phyloP scores from a whole-genome alignment of 2,888 invertebrate genomes.

The Sacculina carcini region DNA sequence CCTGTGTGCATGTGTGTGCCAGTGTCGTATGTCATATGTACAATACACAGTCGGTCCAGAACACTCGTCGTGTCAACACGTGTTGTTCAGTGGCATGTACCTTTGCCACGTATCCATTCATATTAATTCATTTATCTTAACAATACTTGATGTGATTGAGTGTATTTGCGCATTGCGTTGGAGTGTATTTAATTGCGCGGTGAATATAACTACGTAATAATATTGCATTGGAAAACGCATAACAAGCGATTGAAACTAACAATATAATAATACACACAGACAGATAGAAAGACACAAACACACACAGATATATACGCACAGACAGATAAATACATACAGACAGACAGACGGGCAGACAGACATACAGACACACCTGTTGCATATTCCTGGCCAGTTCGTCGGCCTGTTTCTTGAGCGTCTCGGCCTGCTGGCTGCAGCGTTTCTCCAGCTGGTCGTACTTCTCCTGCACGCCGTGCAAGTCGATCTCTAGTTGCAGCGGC shows the following conservation, averaged over 20 bases:
- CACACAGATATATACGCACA: background rate
- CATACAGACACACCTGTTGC: slow-evolving; percentile 1
- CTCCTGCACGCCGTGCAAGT: slow-evolving; percentile 22
- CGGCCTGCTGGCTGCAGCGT: background rate
- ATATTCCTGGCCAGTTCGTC: background rate
- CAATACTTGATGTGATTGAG: too few relatives aligned
- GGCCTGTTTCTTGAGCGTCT: background rate
- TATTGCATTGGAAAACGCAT: too few relatives aligned
- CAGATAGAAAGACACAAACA: background rate
- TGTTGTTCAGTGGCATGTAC: too few relatives aligned
- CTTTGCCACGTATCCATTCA: too few relatives aligned
- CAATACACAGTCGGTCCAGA: too few relatives aligned
- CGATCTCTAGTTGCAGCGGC: slow-evolving; percentile 19
- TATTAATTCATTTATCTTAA: too few relatives aligned
- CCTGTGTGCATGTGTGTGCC: too few relatives aligned
- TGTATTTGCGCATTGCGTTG: too few relatives aligned
- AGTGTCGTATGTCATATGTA: too few relatives aligned
- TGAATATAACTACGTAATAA: too few relatives aligned
- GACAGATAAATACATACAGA: background rate
- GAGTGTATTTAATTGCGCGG: too few relatives aligned
- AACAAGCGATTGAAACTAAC: background rate
- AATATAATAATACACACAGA: background rate
- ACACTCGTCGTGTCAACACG: too few relatives aligned
- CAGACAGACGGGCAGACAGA: background rate
- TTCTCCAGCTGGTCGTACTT: slow-evolving; percentile 38